Conservation (phyloP, 2,113 vertebrate species). For the Pachycephala philippinensis region DNA sequence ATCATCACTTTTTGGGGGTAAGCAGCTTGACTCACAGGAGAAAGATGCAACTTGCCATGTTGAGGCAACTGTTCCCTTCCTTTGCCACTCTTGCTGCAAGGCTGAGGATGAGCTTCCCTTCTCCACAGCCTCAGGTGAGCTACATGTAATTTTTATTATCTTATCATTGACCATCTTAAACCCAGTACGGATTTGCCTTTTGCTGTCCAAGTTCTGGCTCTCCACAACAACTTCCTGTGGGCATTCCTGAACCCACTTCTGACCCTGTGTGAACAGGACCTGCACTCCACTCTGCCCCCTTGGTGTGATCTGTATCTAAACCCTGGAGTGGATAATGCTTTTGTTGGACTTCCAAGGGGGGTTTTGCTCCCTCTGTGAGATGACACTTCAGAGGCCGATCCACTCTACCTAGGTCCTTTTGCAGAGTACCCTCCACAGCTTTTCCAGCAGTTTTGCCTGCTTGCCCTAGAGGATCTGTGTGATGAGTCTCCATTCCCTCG, state of each 20-base stretch:
- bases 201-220: background rate
- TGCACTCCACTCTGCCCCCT: background rate
- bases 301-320: background rate
- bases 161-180: slow-evolving; percentile 68
- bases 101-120: background rate
- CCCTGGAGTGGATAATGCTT: background rate
- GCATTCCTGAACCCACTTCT: background rate
- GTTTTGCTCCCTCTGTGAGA: background rate
- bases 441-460: background rate
- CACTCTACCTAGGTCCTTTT: background rate
- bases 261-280: background rate
- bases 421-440: background rate
- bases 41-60: background rate
- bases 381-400: background rate
- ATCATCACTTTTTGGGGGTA: background rate
- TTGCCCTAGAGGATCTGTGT: background rate
- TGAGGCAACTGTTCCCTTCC: background rate
- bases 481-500: background rate
- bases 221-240: background rate
- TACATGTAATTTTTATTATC: slow-evolving; percentile 42
- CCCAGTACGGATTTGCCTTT: background rate
- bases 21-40: slow-evolving; percentile 22
- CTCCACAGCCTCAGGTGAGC: background rate
- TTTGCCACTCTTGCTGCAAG: background rate
- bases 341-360: background rate